Conservation (phyloP, 2,888 invertebrate species). For the Allophyes oxyacanthae region DNA sequence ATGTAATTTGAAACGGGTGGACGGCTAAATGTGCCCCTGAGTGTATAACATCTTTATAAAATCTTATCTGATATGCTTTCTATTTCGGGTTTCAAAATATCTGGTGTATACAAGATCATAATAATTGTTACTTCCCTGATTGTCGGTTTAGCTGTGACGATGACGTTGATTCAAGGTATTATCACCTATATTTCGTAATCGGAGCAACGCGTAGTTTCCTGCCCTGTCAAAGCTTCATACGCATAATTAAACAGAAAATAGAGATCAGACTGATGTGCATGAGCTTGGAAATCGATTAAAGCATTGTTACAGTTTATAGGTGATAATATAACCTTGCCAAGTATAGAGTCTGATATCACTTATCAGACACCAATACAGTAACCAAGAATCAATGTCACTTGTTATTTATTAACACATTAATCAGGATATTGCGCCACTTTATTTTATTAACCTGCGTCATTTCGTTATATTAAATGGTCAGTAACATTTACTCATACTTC, state of each 20-base stretch:
- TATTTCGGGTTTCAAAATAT: conserved; percentile 46
- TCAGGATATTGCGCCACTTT: conserved; percentile 31
- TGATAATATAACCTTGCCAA: conserved; percentile 26
- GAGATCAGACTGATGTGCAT: conserved; percentile 42
- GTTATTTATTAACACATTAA: conserved; percentile 41
- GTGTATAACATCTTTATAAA: conserved; percentile 58
- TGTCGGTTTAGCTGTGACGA: conserved; percentile 11
- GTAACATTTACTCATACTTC: conserved; percentile 51
- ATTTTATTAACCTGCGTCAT: conserved; percentile 57
- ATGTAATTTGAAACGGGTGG: too few species aligned
- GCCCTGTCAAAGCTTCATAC: conserved; percentile 21
- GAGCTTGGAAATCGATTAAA: conserved; percentile 24
- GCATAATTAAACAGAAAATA: conserved; percentile 33
- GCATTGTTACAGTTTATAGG: conserved; percentile 24
- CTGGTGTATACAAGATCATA: conserved; percentile 26
- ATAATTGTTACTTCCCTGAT: conserved; percentile 13
- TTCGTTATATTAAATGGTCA: conserved; percentile 46
- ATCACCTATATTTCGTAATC: conserved; percentile 18
- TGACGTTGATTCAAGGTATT: conserved; percentile 35
- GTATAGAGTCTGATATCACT: conserved; percentile 6
- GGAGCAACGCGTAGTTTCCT: conserved; percentile 16
- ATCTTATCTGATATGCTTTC: conserved; percentile 61
- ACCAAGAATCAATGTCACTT: conserved; percentile 40
- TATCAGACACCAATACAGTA: conserved; percentile 18
- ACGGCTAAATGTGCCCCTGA: too few species aligned